A percentile compares a stretch with the other conserved stretches of the same genome.
Conservation (phyloP, 1,140 invertebrate species). For the Leptoteleia sp. region DNA sequence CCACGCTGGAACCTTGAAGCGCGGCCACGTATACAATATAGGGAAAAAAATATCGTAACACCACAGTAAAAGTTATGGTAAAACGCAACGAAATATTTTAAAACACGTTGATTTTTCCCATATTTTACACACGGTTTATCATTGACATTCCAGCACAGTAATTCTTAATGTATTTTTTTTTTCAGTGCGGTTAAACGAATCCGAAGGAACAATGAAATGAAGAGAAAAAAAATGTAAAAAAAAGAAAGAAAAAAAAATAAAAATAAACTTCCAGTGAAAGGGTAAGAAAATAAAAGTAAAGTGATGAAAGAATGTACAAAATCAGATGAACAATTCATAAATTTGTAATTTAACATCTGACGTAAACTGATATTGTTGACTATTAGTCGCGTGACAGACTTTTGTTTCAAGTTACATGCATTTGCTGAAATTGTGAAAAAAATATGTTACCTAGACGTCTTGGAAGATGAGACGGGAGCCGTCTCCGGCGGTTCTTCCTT, state of each 20-base stretch:
- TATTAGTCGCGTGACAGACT: slow-evolving; percentile 57
- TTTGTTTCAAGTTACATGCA: slow-evolving; percentile 74
- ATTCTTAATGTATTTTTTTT: no score
- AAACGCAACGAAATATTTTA: no score
- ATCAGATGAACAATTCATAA: slow-evolving; percentile 1
- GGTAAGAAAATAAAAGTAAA: neutral
- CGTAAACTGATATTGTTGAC: slow-evolving; percentile 49
- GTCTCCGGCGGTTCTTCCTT: slow-evolving; percentile 82
- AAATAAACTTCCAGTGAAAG: neutral
- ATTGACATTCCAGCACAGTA: no score
- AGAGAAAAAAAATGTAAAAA: slow-evolving; percentile 1
- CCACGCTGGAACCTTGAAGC: no score
- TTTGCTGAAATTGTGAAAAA: slow-evolving; percentile 74
- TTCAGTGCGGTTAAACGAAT: slow-evolving; percentile 7
- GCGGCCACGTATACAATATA: no score
- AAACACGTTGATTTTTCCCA: no score
- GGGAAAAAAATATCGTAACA: no score
- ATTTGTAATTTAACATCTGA: slow-evolving; percentile 5
- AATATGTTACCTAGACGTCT: slow-evolving; percentile 66
- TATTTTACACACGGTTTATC: no score
- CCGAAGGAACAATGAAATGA: neutral
- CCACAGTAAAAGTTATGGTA: no score
- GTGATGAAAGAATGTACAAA: neutral
- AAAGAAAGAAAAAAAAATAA: slow-evolving; percentile 4
- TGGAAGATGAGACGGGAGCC: slow-evolving; percentile 80